Evolutionary conservation across 2,888 invertebrate species (phyloP), one percentile per base, ranked within the genome.

Genomic region (Myathropa florea): DNA sequence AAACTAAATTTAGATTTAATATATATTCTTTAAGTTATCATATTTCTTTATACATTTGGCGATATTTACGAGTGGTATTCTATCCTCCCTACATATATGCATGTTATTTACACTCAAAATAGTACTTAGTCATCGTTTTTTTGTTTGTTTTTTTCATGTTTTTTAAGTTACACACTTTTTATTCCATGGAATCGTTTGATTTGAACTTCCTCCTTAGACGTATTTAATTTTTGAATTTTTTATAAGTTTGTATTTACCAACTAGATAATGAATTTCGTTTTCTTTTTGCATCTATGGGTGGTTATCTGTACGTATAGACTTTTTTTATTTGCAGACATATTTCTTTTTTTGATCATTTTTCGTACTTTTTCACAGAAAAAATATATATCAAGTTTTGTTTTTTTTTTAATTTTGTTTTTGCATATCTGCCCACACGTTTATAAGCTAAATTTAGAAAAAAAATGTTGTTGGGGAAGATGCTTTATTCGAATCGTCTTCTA

Each of bases 341-440:
- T 3, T 39, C 14, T n/a, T 18, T 3, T 39, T 46, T 46, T 18
- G 10, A 65, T 65, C 61, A 78, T 67, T 60, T 65, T 71, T 86
- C 83, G 73, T 86, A 86, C 86, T 86, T 86, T 86, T 86, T 86
- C 86, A 86, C 79, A 86, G 86, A 86, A 86, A 86, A 86, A 86
- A 86, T 86, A 86, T 28, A 23, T 67, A 28, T 67, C n/a, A 21
- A 67, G 21, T 63, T 24, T 63, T 71, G 3, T 59, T 64, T 65
- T 18, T 64, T 76, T 71, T 24, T 60, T 60, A 24, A 24, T 46
- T 36, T 60, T 65, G 18, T 18, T 64, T 71, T 76, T 71, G 21
- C 24, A 81, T 67, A 65, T 71, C 3, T 30, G 68, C 59, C 65
- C 65, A 80, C 57, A 18, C 14, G 2, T 84, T 65, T 53, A 30